A percentile compares a stretch with the other conserved stretches of the same genome.
phyloP scores from a whole-genome alignment of 2,797 vertebrate genomes.

The Pangasius larnaudii region DNA sequence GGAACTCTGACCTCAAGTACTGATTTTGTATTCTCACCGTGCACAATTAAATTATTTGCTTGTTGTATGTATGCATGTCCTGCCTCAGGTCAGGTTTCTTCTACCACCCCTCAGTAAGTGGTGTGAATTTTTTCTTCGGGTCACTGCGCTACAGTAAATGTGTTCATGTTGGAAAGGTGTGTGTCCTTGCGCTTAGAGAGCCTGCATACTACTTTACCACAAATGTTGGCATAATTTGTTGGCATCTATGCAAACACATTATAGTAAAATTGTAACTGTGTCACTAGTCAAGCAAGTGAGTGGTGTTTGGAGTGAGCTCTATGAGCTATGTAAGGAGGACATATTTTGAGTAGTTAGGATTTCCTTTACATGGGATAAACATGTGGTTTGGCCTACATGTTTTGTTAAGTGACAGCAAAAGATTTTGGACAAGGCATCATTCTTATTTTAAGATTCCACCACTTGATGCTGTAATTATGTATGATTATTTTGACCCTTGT shows the following conservation, averaged over 20 bases:
- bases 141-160: background rate
- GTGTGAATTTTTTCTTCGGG: background rate
- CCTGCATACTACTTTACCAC: background rate
- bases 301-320: too few species aligned
- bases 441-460: background rate
- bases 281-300: constrained; percentile 63
- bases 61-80: constrained; percentile 5
- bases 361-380: constrained; percentile 36
- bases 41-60: constrained; percentile 16
- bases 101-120: background rate
- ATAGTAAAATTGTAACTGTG: constrained; percentile 53
- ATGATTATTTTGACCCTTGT: background rate
- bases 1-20: background rate
- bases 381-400: constrained; percentile 3
- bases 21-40: background rate
- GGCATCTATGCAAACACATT: constrained; percentile 54
- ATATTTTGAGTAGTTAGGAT: background rate
- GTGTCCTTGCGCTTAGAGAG: background rate
- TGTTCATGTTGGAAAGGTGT: background rate
- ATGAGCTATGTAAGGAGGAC: too few species aligned
- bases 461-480: background rate
- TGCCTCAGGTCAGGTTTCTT: background rate
- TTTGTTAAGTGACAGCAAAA: background rate
- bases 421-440: background rate
- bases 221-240: constrained; percentile 6